These are phyloP conservation scores for Cephalopachus bancanus DNA, from an alignment of 2,797 vertebrate genomes.

Conservation along the genomic window DNA sequence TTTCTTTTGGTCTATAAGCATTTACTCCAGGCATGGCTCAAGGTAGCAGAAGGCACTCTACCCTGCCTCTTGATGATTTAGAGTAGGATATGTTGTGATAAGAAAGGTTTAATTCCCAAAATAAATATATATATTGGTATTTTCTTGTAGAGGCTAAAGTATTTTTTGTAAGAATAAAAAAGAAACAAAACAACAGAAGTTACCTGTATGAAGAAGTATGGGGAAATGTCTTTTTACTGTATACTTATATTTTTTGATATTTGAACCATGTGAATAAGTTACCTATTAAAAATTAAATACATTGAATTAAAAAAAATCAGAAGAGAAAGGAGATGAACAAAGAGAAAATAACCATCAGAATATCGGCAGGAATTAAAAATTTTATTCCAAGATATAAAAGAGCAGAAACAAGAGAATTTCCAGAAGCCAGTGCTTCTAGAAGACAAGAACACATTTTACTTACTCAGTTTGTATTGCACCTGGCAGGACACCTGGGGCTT, in stretches of 20 bases:
- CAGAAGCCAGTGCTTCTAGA: not conserved
- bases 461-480: not conserved
- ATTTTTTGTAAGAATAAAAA: not conserved
- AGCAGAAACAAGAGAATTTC: not conserved
- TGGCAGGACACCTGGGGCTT: not conserved
- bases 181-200: not conserved
- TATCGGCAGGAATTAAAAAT: not conserved
- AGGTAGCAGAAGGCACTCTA: not conserved
- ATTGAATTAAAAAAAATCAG: not conserved
- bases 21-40: not conserved
- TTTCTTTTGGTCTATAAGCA: not conserved
- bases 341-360: not conserved
- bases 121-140: not conserved
- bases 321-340: slow-evolving; percentile 2
- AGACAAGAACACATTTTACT: not conserved
- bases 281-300: slow-evolving; percentile 34
- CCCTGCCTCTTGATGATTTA: not conserved
- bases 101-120: not conserved
- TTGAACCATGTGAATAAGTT: not conserved
- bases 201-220: not conserved
- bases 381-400: not conserved
- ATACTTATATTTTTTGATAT: not conserved
- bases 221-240: not conserved
- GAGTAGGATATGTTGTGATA: not conserved
- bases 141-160: not conserved